Evolutionary conservation across 2,888 invertebrate species (phyloP), one percentile per base, ranked within the genome.

Genomic region (Quadroppia sp.): DNA sequence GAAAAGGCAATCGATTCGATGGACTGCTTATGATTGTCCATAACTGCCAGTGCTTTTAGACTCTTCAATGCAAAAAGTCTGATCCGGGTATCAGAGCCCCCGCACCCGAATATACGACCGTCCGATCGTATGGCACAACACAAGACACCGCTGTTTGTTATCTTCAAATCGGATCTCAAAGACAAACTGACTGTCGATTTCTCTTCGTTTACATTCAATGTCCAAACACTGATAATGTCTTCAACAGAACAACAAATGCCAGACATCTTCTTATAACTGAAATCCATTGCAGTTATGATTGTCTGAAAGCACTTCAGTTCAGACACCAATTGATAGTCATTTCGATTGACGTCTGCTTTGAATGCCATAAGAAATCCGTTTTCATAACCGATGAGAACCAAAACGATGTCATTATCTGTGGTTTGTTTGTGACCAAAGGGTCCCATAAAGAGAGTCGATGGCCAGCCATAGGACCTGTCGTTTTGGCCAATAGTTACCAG

Each of bases 31-130:
- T 79, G 79, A 75, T 75, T 77, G 20, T 71, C 53, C 23, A 79
- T 61, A 11, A 79, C 75, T 13, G 77, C 79, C 32, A 79, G 74
- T 7, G 78, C 77, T 71, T 77, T 77, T 28, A 79, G 56, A 42
- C 61, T 75, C 28, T 78, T 78, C 78, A 78, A 77, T 50, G 77
- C 75, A 73, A 77, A 79, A 15, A 79, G 59, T 45, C 79, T 61
- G 9, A 79, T 75, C n/a, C 75, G 71, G 13, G 40, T 48, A 76
- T 79, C 79, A 75, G 75, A 76, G n/a, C 77, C 74, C 23, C 77
- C 78, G 48, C 75, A 72, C 17, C 77, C 77, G 17, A 78, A 73
- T 28, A 80, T 76, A 64, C 77, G 74, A 0, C 75, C 76, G 72
- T 78, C 78, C 23, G 76, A 71, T 72, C 79, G 75, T 28, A 78